phyloP scores from a whole-genome alignment of 2,888 invertebrate species.

The Sclerodermus sp. region DNA sequence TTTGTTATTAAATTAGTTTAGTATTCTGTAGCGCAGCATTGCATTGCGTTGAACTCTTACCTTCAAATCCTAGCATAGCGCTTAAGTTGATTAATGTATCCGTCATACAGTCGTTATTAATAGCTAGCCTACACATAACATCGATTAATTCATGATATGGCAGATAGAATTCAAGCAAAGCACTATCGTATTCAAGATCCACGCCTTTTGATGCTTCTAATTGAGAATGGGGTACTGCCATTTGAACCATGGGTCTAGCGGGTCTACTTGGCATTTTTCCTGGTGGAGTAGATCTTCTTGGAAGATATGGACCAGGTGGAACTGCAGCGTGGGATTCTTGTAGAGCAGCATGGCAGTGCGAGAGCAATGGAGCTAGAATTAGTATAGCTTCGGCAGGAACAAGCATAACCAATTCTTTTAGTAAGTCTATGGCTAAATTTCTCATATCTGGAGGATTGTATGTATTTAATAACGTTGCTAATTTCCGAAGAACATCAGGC shows the following conservation, averaged over 20 bases:
- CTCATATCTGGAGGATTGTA: constrained; percentile 86
- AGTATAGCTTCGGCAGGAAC: constrained; percentile 79
- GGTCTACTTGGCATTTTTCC: constrained; percentile 71
- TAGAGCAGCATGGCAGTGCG: constrained; percentile 80
- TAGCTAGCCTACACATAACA: constrained; percentile 82
- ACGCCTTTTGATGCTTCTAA: constrained; percentile 72
- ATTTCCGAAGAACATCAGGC: constrained; percentile 82
- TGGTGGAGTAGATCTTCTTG: constrained; percentile 67
- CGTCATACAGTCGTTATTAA: constrained; percentile 83
- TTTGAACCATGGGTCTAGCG: constrained; percentile 80
- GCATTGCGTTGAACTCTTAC: constrained; percentile 32
- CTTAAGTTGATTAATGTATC: constrained; percentile 84
- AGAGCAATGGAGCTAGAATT: constrained; percentile 81
- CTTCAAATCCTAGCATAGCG: constrained; percentile 89
- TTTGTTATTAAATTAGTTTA: not conserved
- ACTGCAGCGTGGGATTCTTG: constrained; percentile 74
- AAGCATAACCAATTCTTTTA: constrained; percentile 77
- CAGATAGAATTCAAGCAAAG: constrained; percentile 75
- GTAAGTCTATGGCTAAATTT: constrained; percentile 74
- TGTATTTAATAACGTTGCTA: constrained; percentile 85
- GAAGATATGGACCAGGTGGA: constrained; percentile 77
- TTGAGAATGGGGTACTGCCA: constrained; percentile 79
- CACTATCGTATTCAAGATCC: constrained; percentile 77
- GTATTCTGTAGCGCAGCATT: not conserved
- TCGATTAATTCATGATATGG: constrained; percentile 92